Percentiles rank a stretch among this genome's conserved stretches.
Conservation (phyloP, 2,888 invertebrate species). For the Torymus tubicola region DNA sequence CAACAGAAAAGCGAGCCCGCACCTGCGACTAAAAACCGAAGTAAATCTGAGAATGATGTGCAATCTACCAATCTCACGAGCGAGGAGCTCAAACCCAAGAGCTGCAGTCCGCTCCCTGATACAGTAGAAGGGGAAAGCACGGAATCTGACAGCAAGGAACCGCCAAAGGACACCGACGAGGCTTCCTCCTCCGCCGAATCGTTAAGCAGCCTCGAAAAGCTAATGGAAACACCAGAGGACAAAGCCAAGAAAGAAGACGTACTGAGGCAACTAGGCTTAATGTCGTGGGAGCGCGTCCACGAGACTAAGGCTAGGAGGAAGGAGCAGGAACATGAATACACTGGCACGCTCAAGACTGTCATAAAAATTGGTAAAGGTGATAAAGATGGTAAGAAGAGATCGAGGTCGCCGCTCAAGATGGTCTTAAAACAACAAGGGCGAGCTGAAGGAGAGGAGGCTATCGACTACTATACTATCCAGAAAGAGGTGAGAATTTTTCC, state of each 20-base stretch:
- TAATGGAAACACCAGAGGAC: slow-evolving; percentile 80
- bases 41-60: slow-evolving; percentile 74
- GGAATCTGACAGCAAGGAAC: background rate
- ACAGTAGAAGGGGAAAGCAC: background rate
- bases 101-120: background rate
- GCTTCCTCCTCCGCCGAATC: slow-evolving; percentile 73
- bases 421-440: slow-evolving; percentile 82
- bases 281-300: slow-evolving; percentile 84
- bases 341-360: slow-evolving; percentile 89
- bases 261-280: slow-evolving; percentile 84
- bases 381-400: slow-evolving; percentile 81
- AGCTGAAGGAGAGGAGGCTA: slow-evolving; percentile 77
- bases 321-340: slow-evolving; percentile 77
- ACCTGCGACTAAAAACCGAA: slow-evolving; percentile 62
- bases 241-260: slow-evolving; percentile 85
- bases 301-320: slow-evolving; percentile 75
- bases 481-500: slow-evolving; percentile 79
- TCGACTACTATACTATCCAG: slow-evolving; percentile 84
- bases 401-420: slow-evolving; percentile 86
- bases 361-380: slow-evolving; percentile 83
- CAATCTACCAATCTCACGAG: slow-evolving; percentile 54
- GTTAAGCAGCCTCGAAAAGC: slow-evolving; percentile 66
- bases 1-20: slow-evolving; percentile 25
- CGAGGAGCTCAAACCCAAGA: slow-evolving; percentile 31
- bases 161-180: slow-evolving; percentile 71